Base-by-base conservation (phyloP, 2,797 vertebrate species). In the Muscicapa striata region DNA sequence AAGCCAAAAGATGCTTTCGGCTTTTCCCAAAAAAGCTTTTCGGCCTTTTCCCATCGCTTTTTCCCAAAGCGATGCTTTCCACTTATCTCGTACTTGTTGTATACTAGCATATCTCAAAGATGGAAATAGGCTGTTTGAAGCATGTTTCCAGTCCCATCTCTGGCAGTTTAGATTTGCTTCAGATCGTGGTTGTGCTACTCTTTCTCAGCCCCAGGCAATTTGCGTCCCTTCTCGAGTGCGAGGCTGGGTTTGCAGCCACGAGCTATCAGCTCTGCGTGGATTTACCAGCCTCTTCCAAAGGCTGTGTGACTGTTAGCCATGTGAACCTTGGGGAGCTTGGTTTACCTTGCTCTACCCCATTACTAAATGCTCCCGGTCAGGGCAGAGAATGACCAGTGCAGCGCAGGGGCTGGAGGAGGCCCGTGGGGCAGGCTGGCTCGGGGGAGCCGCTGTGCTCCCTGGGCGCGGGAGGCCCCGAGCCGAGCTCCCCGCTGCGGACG, bases 301-400 rank as follows among this genome's bases (percentile, higher is more conserved):
- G 11, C 46, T 34, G 21, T 15, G 8, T 48, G 46, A 51, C 51
- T 49, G 2, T 32, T 10, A 32, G 26, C 36, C 23, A 2, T 22
- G 30, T 9, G 43, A 62, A 40, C 49, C 59, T 55, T 55, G 10
- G 22, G 36, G n/a, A 38, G 2, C 27, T 24, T 20, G 9, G 2
- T 40, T 48, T 43, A 8, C 43, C 18, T 9, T 8, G 0, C 36
- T 61, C 51, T 55, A 22, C 22, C 52, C 3, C 38, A 0, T 52
- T 14, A 20, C 29, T 17, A 5, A 49, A n/a, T 14, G 14, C 7
- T 48, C 45, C 17, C 18, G 0, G 10, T 6, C 27, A 4, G 64
- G 27, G 7, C 45, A 54, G 18, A 54, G 45, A 45, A 5, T 2
- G 3, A 49, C 4, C 19, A 4, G 6, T 2, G 3, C 15, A 13